phyloP scores from a whole-genome alignment of 1,140 invertebrate species.

The Leptestheria dahalacensis region DNA sequence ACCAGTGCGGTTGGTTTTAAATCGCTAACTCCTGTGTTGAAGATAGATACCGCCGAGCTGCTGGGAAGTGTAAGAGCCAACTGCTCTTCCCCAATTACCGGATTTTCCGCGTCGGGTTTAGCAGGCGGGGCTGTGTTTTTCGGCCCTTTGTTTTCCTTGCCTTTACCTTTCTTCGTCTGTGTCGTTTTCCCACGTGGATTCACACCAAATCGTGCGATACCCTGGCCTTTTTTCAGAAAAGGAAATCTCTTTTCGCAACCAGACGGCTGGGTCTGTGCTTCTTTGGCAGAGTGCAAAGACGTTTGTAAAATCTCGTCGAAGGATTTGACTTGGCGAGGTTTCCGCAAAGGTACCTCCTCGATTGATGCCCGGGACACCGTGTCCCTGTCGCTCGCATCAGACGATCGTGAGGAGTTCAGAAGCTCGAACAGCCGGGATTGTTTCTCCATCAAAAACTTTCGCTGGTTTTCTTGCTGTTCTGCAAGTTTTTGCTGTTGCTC shows the following conservation, averaged over 20 bases:
- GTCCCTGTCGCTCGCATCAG: not conserved
- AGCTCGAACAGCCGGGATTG: conserved; percentile 3
- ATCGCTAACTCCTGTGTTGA: too few relatives aligned
- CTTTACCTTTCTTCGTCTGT: not conserved
- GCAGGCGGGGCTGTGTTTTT: not conserved
- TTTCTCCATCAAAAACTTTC: conserved; percentile 1
- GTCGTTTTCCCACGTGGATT: not conserved
- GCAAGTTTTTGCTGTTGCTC: conserved; percentile 7
- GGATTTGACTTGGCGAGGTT: conserved; percentile 1
- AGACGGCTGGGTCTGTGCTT: not conserved
- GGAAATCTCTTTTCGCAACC: not conserved
- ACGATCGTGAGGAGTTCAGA: not conserved
- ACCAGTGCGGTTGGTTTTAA: not conserved
- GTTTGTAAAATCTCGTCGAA: conserved; percentile 3
- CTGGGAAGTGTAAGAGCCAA: too few relatives aligned
- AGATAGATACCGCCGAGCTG: too few relatives aligned
- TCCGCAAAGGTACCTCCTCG: conserved; percentile 9
- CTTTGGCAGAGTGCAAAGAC: not conserved
- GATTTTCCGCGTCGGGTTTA: too few relatives aligned
- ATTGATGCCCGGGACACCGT: not conserved
- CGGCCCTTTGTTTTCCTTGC: not conserved
- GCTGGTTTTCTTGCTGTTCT: conserved; percentile 13
- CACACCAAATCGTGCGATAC: conserved; percentile 11
- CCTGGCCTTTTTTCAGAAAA: conserved; percentile 14
- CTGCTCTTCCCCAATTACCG: too few relatives aligned